Conservation (phyloP, 2,888 invertebrate species). For the Toxonevra muliebris region DNA sequence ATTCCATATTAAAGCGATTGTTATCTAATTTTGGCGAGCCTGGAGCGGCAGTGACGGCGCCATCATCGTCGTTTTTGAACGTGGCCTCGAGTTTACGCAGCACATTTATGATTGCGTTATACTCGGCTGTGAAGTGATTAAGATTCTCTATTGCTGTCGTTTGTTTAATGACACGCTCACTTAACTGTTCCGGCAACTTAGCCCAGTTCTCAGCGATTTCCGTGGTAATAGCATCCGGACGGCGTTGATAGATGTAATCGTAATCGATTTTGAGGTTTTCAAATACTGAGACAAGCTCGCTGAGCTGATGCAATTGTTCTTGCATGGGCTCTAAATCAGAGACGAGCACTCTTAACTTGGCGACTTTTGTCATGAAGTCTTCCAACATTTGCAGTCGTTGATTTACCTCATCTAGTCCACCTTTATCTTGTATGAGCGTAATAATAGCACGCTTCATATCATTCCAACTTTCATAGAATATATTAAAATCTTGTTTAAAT, state of each 20-base stretch:
- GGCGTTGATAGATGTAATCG: constrained; percentile 46
- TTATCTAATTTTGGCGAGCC: constrained; percentile 17
- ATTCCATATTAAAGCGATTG: constrained; percentile 53
- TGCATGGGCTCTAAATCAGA: constrained; percentile 57
- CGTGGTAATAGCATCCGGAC: constrained; percentile 42
- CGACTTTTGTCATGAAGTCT: constrained; percentile 51
- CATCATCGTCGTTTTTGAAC: constrained; percentile 35
- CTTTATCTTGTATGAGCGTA: constrained; percentile 64
- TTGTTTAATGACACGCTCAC: constrained; percentile 62
- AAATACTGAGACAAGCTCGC: constrained; percentile 54
- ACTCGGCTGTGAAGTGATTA: constrained; percentile 62
- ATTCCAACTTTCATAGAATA: constrained; percentile 64
- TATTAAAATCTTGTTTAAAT: constrained; percentile 62
- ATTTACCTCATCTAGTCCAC: constrained; percentile 66
- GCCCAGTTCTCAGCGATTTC: constrained; percentile 58
- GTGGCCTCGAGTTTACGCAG: constrained; percentile 48
- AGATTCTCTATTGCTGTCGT: constrained; percentile 64
- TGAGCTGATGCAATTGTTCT: constrained; percentile 55
- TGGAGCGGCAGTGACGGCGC: constrained; percentile 11
- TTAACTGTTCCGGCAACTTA: constrained; percentile 58
- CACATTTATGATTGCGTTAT: constrained; percentile 55
- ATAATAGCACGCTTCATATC: constrained; percentile 63
- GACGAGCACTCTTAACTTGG: constrained; percentile 52
- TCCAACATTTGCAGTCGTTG: constrained; percentile 50
- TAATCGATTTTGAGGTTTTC: constrained; percentile 50